A percentile compares a stretch with the other conserved stretches of the same genome.
These are phyloP conservation scores for Aurelia sp. DNA, from an alignment of 30 jellyfish, hydroid and myxozoan genomes.

Conservation along the genomic window DNA sequence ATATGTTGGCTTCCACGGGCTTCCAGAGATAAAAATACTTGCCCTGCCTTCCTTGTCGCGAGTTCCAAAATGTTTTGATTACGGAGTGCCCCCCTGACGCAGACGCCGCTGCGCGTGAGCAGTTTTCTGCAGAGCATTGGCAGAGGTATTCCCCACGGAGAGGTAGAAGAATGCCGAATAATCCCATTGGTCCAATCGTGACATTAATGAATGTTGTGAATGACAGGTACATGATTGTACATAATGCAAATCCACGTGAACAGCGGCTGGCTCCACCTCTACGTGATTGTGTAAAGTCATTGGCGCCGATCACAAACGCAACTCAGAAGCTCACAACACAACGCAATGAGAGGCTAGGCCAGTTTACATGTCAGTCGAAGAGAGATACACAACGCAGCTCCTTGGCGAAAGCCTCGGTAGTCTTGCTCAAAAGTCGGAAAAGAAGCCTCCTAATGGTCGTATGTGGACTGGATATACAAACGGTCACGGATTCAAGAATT, in stretches of 20 bases:
- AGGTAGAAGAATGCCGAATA: not conserved
- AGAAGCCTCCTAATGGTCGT: conserved; percentile 63
- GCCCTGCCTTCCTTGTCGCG: too few relatives aligned
- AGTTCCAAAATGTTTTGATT: too few relatives aligned
- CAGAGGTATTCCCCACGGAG: conserved; percentile 29
- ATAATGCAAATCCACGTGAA: conserved; percentile 76
- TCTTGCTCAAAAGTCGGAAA: conserved; percentile 43
- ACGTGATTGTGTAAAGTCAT: conserved; percentile 47
- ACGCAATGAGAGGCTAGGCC: conserved; percentile 73
- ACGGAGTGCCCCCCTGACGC: too few relatives aligned
- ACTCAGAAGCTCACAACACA: conserved; percentile 18
- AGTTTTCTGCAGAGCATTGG: not conserved
- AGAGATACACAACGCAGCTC: conserved; percentile 67
- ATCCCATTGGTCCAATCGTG: conserved; percentile 50
- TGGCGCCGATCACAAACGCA: conserved; percentile 78
- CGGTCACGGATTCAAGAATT: conserved; percentile 37
- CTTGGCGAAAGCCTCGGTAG: conserved; percentile 72
- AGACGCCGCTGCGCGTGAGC: not conserved
- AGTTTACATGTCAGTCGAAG: conserved; percentile 65
- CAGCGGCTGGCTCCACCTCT: conserved; percentile 60
- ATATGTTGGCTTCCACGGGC: too few relatives aligned
- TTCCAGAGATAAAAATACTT: too few relatives aligned
- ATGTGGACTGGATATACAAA: conserved; percentile 40
- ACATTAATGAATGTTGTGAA: conserved; percentile 54
- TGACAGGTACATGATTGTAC: conserved; percentile 79